phyloP scores from a whole-genome alignment of 2,797 vertebrate genomes.

The Neostethus bicornis region DNA sequence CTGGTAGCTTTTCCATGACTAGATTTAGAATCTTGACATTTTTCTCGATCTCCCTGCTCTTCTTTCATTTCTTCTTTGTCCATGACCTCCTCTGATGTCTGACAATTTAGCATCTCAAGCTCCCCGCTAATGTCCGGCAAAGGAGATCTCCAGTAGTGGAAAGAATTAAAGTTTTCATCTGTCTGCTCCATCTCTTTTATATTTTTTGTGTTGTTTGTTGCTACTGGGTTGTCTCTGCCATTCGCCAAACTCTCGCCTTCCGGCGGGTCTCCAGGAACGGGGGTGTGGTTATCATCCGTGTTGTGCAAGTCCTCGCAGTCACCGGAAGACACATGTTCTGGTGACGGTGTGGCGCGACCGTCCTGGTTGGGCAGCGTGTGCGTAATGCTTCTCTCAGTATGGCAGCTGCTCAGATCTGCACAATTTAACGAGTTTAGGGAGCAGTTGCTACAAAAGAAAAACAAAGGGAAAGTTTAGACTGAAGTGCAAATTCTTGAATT shows the following conservation, averaged over 20 bases:
- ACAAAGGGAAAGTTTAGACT: not conserved
- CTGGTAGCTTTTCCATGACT: slow-evolving; percentile 80
- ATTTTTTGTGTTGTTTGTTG: slow-evolving; percentile 55
- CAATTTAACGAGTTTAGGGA: slow-evolving; percentile 70
- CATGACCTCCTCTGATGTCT: slow-evolving; percentile 53
- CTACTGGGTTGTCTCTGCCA: slow-evolving; percentile 36
- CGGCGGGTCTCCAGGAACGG: slow-evolving; percentile 16
- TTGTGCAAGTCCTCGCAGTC: slow-evolving; percentile 53
- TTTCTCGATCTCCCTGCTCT: slow-evolving; percentile 51
- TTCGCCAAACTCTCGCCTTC: slow-evolving; percentile 21
- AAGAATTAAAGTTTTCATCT: slow-evolving; percentile 84
- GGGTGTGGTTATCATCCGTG: slow-evolving; percentile 52
- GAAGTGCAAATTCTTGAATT: not conserved
- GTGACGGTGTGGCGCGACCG: slow-evolving; percentile 69
- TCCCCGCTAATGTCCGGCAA: slow-evolving; percentile 90
- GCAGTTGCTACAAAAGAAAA: slow-evolving; percentile 72
- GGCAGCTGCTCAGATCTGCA: slow-evolving; percentile 52
- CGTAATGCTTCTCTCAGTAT: slow-evolving; percentile 46
- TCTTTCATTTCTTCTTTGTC: slow-evolving; percentile 48
- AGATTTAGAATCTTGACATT: slow-evolving; percentile 44
- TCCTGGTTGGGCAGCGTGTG: slow-evolving; percentile 71
- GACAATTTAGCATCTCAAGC: slow-evolving; percentile 81
- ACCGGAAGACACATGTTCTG: slow-evolving; percentile 41
- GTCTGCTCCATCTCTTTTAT: slow-evolving; percentile 62
- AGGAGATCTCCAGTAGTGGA: slow-evolving; percentile 87